Evolutionary conservation across 1,140 invertebrate genomes (phyloP).

Genomic region (Trichonephila inaurata): DNA sequence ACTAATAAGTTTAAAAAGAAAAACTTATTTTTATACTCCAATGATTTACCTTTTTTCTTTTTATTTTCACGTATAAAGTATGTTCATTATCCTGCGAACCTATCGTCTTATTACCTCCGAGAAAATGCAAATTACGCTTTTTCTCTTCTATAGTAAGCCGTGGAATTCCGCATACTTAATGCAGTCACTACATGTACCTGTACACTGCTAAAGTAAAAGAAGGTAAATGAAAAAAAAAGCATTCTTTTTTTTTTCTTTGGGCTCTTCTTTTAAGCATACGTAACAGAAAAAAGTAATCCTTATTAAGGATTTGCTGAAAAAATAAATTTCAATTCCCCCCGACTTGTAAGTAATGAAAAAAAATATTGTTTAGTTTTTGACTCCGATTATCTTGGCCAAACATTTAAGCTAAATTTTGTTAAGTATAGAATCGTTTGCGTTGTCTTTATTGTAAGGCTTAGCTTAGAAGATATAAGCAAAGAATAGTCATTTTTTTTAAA

Average conservation of each 20-base stretch:
- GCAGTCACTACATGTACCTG: neutral
- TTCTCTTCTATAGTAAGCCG: neutral
- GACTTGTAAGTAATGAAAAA: neutral
- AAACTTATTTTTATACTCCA: neutral
- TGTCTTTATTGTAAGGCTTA: neutral
- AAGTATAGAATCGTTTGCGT: neutral
- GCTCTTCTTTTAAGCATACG: no score
- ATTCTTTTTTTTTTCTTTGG: neutral
- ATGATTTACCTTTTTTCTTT: neutral
- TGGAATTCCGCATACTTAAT: neutral
- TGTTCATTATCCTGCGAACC: neutral
- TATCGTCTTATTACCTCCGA: neutral
- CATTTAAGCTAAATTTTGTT: neutral
- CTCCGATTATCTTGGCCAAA: neutral
- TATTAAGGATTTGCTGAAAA: neutral
- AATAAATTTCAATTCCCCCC: neutral
- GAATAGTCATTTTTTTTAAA: neutral
- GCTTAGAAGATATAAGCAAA: neutral
- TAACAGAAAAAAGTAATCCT: neutral
- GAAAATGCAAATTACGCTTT: neutral
- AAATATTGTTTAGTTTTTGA: neutral
- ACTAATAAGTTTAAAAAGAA: neutral
- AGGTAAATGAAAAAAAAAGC: neutral
- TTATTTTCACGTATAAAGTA: neutral
- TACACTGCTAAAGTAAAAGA: neutral